Evolutionary conservation across 2,797 vertebrate genomes (phyloP).

Genomic region (Eidolon dupreanum): DNA sequence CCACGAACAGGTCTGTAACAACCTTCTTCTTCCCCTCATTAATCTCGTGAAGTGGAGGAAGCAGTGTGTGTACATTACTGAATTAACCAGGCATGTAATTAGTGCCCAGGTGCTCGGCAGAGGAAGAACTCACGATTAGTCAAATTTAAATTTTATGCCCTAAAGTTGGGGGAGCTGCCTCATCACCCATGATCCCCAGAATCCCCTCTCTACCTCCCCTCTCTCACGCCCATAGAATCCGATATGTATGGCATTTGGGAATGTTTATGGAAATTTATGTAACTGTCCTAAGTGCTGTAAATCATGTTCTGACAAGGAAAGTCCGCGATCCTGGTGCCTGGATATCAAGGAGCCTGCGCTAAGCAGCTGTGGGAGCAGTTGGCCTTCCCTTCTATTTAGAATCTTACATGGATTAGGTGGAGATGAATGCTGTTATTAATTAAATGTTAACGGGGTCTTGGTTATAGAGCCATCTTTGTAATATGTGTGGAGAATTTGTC

Average conservation of each 20-base stretch:
- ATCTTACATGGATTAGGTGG: neutral
- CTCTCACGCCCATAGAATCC: neutral
- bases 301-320: neutral
- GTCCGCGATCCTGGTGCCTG: neutral
- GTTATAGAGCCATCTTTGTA: neutral
- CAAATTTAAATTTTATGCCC: constrained; percentile 70
- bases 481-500: neutral
- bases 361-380: neutral
- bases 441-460: neutral
- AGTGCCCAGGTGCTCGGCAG: constrained; percentile 85
- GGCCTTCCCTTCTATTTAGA: neutral
- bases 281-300: neutral
- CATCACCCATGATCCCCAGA: neutral
- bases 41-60: constrained; percentile 83
- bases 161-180: constrained; percentile 56
- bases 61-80: constrained; percentile 83
- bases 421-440: constrained; percentile 33
- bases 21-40: constrained; percentile 85
- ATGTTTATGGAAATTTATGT: constrained; percentile 48
- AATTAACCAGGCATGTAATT: constrained; percentile 90
- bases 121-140: constrained; percentile 83
- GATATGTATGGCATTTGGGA: neutral
- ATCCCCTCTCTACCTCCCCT: too few species aligned
- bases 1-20: constrained; percentile 80
- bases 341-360: neutral